Base-by-base conservation (phyloP, 2,888 invertebrate genomes). In the Gastrophysa polygoni region DNA sequence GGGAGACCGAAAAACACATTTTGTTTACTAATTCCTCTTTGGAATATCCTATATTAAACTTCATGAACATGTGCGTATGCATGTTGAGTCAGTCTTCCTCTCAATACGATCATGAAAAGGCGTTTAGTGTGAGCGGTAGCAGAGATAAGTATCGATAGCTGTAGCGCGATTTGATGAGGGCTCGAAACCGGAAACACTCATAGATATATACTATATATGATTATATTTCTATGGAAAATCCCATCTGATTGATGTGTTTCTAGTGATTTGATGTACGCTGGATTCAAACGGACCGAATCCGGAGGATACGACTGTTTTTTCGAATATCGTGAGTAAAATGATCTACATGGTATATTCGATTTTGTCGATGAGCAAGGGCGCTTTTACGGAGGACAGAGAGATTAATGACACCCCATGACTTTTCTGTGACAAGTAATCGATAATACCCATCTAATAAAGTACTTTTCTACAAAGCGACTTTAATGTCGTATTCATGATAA, bases 301-400 rank as follows among this genome's bases (percentile, higher is more conserved):
- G 88, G 88, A 72, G 88, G 88, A 80, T 83, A 87, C 82, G 89
- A 89, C 83, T 88, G 87, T 83, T 88, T 87, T 85, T 82, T 88
- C 76, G 88, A 88, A 84, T 87, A 88, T 84, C 85, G 87, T 87
- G 84, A 86, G 86, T 85, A n/a, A n/a, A n/a, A n/a, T n/a, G n/a
- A n/a, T n/a, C n/a, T n/a, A n/a, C n/a, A n/a, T n/a, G n/a, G n/a
- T n/a, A n/a, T n/a, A n/a, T n/a, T n/a, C n/a, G n/a, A n/a, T n/a
- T n/a, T n/a, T n/a, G n/a, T n/a, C n/a, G n/a, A n/a, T n/a, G n/a
- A n/a, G n/a, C n/a, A n/a, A n/a, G n/a, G n/a, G n/a, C n/a, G n/a
- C n/a, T n/a, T n/a, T n/a, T n/a, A n/a, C n/a, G n/a, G n/a, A n/a
- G n/a, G n/a, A n/a, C n/a, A n/a, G n/a, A n/a, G n/a, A n/a, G n/a